phyloP scores from a whole-genome alignment of 2,797 vertebrate species.

The Schizopygopsis malacanthus region DNA sequence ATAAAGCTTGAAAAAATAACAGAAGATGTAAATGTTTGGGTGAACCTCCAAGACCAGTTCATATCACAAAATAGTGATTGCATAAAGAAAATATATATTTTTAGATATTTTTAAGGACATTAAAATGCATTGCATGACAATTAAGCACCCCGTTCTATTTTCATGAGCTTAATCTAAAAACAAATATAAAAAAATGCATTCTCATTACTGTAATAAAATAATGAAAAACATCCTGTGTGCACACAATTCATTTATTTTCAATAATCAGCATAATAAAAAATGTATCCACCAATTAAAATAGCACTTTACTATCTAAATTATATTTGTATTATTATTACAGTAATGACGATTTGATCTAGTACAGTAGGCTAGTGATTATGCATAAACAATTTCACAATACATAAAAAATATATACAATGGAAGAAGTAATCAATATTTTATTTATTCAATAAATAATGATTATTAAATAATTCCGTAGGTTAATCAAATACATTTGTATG shows the following conservation, averaged over 20 bases:
- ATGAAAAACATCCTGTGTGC: background rate
- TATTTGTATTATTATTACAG: background rate
- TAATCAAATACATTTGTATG: too few relatives aligned
- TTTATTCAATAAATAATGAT: background rate
- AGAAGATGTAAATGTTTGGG: background rate
- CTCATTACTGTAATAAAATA: background rate
- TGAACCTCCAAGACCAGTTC: background rate
- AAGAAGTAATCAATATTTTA: background rate
- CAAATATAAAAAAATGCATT: too few relatives aligned
- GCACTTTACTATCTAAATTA: background rate
- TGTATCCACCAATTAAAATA: background rate
- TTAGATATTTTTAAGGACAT: background rate
- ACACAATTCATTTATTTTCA: background rate
- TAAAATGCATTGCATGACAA: background rate
- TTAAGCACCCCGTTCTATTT: background rate
- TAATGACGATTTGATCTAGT: background rate
- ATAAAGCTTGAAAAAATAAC: background rate
- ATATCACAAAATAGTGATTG: background rate
- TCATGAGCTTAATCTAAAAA: background rate
- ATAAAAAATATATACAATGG: too few relatives aligned
- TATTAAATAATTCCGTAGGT: too few relatives aligned
- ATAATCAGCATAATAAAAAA: background rate
- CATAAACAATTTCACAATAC: background rate
- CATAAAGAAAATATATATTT: background rate
- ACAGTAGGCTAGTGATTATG: background rate